A percentile compares a stretch with the other conserved stretches of the same genome.
phyloP scores from a whole-genome alignment of 2,888 invertebrate species.

The Sarcophaga subvicina region DNA sequence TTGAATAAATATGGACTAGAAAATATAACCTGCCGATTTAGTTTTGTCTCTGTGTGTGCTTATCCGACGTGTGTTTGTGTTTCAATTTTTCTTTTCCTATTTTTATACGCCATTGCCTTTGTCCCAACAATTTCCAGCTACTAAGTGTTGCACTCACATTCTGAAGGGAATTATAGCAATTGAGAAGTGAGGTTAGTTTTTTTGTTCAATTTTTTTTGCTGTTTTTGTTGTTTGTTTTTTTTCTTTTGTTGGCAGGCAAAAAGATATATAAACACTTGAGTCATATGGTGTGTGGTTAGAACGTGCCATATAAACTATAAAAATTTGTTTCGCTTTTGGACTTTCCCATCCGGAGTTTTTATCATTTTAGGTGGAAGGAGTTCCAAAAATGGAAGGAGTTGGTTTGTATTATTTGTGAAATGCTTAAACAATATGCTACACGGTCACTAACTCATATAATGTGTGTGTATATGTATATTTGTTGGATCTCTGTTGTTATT shows the following conservation, averaged over 20 bases:
- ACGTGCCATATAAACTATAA: slow-evolving; percentile 72
- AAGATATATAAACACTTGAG: slow-evolving; percentile 51
- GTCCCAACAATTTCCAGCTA: too few relatives aligned
- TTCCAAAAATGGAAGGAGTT: neutral
- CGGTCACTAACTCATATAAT: slow-evolving; percentile 3
- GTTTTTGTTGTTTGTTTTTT: neutral
- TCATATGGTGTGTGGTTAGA: slow-evolving; percentile 70
- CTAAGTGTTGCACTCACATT: neutral
- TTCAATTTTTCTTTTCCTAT: neutral
- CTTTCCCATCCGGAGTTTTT: neutral
- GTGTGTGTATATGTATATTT: neutral
- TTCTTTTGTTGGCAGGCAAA: neutral
- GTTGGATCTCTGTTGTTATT: slow-evolving; percentile 2
- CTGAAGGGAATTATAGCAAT: slow-evolving; percentile 13
- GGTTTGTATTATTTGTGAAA: slow-evolving; percentile 1
- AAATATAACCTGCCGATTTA: neutral
- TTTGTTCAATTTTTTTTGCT: too few relatives aligned
- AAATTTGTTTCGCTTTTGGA: slow-evolving; percentile 13
- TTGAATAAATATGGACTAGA: slow-evolving; percentile 50
- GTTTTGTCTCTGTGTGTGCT: too few relatives aligned
- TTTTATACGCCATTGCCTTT: neutral
- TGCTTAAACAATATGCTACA: slow-evolving; percentile 63
- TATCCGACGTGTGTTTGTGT: neutral
- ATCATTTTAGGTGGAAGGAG: neutral
- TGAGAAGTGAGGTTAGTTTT: slow-evolving; percentile 5